Evolutionary conservation across 2,113 vertebrate genomes (phyloP).

Genomic region (Labeo catla): DNA sequence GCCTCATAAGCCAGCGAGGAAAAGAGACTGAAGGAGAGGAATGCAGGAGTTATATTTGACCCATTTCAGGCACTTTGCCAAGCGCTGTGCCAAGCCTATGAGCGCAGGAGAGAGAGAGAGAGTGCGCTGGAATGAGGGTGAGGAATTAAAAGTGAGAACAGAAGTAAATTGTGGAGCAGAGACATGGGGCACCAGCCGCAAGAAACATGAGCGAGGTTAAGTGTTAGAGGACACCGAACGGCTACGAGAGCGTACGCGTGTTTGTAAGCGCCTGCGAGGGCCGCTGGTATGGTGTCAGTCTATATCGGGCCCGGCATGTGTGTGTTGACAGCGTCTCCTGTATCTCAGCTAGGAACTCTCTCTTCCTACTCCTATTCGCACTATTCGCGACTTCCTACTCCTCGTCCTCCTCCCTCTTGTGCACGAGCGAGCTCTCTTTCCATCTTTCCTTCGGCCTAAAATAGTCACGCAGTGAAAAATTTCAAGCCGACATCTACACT

Average conservation of each 20-base stretch:
- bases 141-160: constrained; percentile 43
- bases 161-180: constrained; percentile 50
- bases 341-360: constrained; percentile 71
- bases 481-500: constrained; percentile 57
- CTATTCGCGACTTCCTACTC: constrained; percentile 63
- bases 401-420: constrained; percentile 38
- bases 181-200: constrained; percentile 25
- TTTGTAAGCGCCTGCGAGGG: constrained; percentile 41
- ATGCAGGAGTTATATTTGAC: constrained; percentile 72
- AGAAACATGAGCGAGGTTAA: constrained; percentile 59
- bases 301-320: constrained; percentile 67
- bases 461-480: constrained; percentile 11
- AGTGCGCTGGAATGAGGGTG: not conserved
- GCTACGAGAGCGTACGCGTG: constrained; percentile 45
- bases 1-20: constrained; percentile 45
- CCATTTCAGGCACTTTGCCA: constrained; percentile 64
- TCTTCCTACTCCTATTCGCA: constrained; percentile 75
- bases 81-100: constrained; percentile 61
- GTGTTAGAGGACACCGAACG: constrained; percentile 35
- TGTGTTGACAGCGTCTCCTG: constrained; percentile 68
- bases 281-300: constrained; percentile 67
- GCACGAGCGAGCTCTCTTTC: constrained; percentile 8
- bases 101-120: constrained; percentile 56
- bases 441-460: constrained; percentile 30
- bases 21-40: constrained; percentile 59